These are phyloP conservation scores for Cyclina sinensis DNA, from an alignment of 1,140 invertebrate genomes.

Conservation along the genomic window DNA sequence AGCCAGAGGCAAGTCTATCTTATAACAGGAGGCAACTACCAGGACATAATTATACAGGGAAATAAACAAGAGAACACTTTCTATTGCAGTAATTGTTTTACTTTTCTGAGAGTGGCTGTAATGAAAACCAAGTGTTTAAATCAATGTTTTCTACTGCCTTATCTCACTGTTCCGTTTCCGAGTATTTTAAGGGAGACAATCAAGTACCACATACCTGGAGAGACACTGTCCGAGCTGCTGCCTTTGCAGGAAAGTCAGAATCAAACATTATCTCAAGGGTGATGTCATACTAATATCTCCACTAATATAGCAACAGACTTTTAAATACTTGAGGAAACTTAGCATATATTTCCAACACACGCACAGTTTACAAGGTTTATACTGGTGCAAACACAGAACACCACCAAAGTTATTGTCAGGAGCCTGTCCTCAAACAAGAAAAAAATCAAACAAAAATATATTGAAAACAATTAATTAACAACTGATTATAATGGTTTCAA, in stretches of 20 bases:
- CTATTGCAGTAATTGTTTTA: slow-evolving; percentile 56
- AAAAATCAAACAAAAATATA: not conserved
- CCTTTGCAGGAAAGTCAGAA: not conserved
- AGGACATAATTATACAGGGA: not conserved
- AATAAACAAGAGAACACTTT: not conserved
- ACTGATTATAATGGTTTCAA: not conserved
- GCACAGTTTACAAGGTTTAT: not conserved
- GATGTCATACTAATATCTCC: not conserved
- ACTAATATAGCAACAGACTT: not conserved
- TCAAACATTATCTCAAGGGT: not conserved
- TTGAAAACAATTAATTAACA: not conserved
- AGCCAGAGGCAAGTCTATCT: no score
- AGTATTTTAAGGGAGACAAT: slow-evolving; percentile 33
- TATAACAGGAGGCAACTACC: no score
- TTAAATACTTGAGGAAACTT: slow-evolving; percentile 31
- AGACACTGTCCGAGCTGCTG: not conserved
- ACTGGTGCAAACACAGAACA: slow-evolving; percentile 17
- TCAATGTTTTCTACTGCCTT: slow-evolving; percentile 2
- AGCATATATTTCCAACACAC: slow-evolving; percentile 11
- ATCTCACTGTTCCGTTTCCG: slow-evolving; percentile 2
- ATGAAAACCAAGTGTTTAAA: slow-evolving; percentile 21
- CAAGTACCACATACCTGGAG: not conserved
- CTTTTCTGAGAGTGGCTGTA: slow-evolving; percentile 15
- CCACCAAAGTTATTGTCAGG: not conserved
- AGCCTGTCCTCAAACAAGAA: not conserved